Conservation (phyloP, 1,140 invertebrate species). For the Drosophila rhopaloa region DNA sequence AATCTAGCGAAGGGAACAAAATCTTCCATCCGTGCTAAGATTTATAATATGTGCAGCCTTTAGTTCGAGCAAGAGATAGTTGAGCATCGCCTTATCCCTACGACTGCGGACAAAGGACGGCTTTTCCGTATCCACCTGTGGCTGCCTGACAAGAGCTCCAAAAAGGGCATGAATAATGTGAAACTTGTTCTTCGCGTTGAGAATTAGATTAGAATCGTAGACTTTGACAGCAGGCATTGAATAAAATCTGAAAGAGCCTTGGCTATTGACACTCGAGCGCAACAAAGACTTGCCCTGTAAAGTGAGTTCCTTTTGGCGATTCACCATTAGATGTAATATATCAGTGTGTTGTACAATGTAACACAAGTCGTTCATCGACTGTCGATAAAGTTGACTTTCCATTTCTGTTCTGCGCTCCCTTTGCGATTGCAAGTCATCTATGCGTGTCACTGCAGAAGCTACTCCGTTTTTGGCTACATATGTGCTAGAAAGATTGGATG, state of each 20-base stretch:
- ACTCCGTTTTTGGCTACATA: background rate
- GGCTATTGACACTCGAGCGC: background rate
- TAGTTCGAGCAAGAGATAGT: slow-evolving; percentile 44
- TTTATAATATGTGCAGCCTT: slow-evolving; percentile 38
- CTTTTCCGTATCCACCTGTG: slow-evolving; percentile 36
- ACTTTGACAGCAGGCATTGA: slow-evolving; percentile 46
- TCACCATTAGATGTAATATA: slow-evolving; percentile 49
- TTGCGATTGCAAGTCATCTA: background rate
- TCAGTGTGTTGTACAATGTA: slow-evolving; percentile 40
- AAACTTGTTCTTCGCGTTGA: slow-evolving; percentile 13
- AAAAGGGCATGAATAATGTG: slow-evolving; percentile 35
- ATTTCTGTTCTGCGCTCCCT: background rate
- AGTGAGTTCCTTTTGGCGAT: slow-evolving; percentile 42
- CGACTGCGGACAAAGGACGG: slow-evolving; percentile 27
- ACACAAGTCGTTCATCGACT: slow-evolving; percentile 22
- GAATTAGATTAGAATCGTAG: slow-evolving; percentile 36
- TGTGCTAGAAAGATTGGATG: background rate
- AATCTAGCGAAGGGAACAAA: slow-evolving; percentile 14
- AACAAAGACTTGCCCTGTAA: slow-evolving; percentile 5
- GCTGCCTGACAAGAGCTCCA: slow-evolving; percentile 24
- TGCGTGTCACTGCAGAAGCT: background rate
- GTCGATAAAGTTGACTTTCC: background rate
- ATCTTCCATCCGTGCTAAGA: slow-evolving; percentile 29
- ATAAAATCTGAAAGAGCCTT: background rate
- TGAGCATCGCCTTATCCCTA: slow-evolving; percentile 33